Evolutionary conservation across 1,140 invertebrate genomes (phyloP), one percentile per base, ranked within the genome.

Genomic region (Drosophila insularis): DNA sequence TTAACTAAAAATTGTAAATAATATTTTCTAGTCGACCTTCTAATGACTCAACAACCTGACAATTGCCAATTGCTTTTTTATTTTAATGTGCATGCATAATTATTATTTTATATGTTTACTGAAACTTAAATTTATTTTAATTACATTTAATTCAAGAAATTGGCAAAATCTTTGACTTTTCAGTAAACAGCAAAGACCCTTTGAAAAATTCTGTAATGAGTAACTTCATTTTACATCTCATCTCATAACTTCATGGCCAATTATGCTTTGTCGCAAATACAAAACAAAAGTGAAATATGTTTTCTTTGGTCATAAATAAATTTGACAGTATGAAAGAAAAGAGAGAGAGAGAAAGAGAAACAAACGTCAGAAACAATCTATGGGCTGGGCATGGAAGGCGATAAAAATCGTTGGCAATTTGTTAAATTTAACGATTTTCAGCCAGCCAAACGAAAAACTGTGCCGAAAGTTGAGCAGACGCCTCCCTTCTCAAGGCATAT

Each of bases 391-490:
- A 70, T 76, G 73, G 56, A 69, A 55, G 11, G 76, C 84, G 84
- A 89, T 89, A 89, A 89, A 89, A 89, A 89, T 89, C 84, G 67
- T 63, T 78, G 84, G 84, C 84, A 89, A 89, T 89, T 89, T 89
- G 84, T 89, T 89, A 89, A 89, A 89, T 89, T 89, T 89, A 89
- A 89, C 84, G 84, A 89, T 89, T 89, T 74, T 55, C 50, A 80
- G 61, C 78, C 62, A 64, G 67, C 73, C 56, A 65, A 63, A 62
- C 62, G 63, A 56, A 81, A 82, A 87, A 80, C 68, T 80, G 80
- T 82, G 76, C 84, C 84, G 80, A 89, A 87, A 78, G 77, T 78
- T 71, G 77, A 58, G 54, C 72, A 69, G 69, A 60, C 63, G 60
- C 75, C 68, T 55, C 40, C 60, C 13, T 58, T 43, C 35, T 21